A percentile compares a stretch with the other conserved stretches of the same genome.
Evolutionary conservation across 2,797 vertebrate species (phyloP).

Genomic region (Microctenopoma lineatum): DNA sequence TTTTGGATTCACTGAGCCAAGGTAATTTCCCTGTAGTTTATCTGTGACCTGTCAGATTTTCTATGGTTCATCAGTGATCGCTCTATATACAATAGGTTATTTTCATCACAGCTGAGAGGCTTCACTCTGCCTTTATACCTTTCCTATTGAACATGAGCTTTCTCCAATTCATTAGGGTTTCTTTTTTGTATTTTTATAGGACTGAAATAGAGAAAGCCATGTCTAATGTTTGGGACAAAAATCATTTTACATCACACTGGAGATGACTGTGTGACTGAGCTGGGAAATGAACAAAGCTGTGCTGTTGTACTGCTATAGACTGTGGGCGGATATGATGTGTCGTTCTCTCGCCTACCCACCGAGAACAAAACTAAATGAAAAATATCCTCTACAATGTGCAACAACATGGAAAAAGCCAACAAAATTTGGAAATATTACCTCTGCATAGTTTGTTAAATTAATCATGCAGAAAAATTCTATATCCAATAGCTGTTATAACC

Average conservation of each 20-base stretch:
- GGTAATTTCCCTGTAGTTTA: constrained; percentile 39
- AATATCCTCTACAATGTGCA: constrained; percentile 26
- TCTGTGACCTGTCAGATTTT: constrained; percentile 24
- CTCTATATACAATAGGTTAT: constrained; percentile 27
- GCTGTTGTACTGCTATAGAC: constrained; percentile 30
- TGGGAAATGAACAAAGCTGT: constrained; percentile 52
- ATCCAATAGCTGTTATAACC: neutral
- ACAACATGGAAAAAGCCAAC: constrained; percentile 19
- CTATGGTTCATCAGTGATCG: constrained; percentile 24
- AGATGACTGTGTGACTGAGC: constrained; percentile 32
- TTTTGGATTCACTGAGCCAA: constrained; percentile 32
- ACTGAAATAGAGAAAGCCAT: constrained; percentile 10
- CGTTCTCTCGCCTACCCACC: constrained; percentile 34
- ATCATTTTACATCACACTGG: constrained; percentile 32
- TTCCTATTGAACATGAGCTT: constrained; percentile 10
- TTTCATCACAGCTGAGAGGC: constrained; percentile 35
- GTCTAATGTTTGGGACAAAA: constrained; percentile 21
- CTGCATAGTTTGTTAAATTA: constrained; percentile 19
- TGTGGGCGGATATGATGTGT: constrained; percentile 46
- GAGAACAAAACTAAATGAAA: constrained; percentile 29
- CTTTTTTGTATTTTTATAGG: constrained; percentile 20
- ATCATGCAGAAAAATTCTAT: neutral
- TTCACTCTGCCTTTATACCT: constrained; percentile 16
- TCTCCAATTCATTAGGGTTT: constrained; percentile 21
- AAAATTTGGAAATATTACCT: constrained; percentile 19